A percentile compares a stretch with the other conserved stretches of the same genome.
Evolutionary conservation across 2,888 invertebrate species (phyloP).

Genomic region (Furcula furcula): DNA sequence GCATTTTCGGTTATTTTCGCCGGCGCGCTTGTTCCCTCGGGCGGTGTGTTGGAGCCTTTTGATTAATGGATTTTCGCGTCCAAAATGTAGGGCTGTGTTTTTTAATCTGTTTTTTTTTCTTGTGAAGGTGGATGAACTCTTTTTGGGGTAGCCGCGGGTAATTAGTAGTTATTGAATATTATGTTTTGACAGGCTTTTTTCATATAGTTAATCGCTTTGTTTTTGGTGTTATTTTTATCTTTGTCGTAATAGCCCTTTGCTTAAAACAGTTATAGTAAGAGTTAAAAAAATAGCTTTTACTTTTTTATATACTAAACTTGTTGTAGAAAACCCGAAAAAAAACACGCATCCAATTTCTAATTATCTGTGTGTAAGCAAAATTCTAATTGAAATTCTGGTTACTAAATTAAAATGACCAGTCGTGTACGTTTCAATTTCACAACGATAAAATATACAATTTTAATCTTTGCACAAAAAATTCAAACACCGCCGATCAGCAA

Average conservation of each 20-base stretch:
- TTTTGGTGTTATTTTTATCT: constrained; percentile 10
- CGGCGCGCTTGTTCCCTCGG: constrained; percentile 35
- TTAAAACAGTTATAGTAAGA: too few relatives aligned
- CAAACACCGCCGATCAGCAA: constrained; percentile 4
- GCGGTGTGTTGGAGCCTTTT: constrained; percentile 46
- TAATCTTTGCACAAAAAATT: constrained; percentile 2
- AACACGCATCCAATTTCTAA: too few relatives aligned
- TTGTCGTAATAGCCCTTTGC: too few relatives aligned
- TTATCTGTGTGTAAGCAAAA: too few relatives aligned
- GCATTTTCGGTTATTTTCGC: constrained; percentile 28
- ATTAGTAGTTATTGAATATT: constrained; percentile 54
- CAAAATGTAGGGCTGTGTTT: constrained; percentile 40
- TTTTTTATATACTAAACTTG: too few relatives aligned
- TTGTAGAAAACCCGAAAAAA: too few relatives aligned
- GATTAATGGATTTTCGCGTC: constrained; percentile 62
- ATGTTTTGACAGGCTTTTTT: constrained; percentile 35
- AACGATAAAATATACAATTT: not conserved
- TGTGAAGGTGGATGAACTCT: constrained; percentile 51
- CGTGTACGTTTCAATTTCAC: too few relatives aligned
- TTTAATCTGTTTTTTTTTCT: constrained; percentile 38
- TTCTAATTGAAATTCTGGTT: too few relatives aligned
- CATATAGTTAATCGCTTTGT: constrained; percentile 36
- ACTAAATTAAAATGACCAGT: too few relatives aligned
- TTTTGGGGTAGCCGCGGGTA: constrained; percentile 49
- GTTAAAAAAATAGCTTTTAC: too few relatives aligned